These are phyloP conservation scores for Eleginops maclovinus DNA, from an alignment of 2,113 vertebrate species.

Conservation along the genomic window DNA sequence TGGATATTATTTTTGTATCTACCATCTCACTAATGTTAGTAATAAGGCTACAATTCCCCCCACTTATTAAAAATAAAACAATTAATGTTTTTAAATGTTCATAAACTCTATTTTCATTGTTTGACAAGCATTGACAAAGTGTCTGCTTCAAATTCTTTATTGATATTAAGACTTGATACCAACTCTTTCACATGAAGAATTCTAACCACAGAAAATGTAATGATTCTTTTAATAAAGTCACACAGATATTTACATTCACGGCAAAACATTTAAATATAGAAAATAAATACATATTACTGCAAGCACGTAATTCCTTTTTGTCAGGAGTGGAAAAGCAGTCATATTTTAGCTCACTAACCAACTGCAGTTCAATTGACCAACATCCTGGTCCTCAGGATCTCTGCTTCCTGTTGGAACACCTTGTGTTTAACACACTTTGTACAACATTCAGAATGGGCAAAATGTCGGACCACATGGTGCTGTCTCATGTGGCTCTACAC, in stretches of 20 bases:
- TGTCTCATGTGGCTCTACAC: neutral
- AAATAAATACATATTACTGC: conserved; percentile 12
- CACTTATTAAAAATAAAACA: neutral
- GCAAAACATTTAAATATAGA: conserved; percentile 18
- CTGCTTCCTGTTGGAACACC: neutral
- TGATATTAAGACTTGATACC: neutral
- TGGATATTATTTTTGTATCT: no score
- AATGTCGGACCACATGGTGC: neutral
- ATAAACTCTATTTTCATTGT: neutral
- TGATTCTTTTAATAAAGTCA: neutral
- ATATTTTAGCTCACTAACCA: neutral
- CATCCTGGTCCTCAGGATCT: neutral
- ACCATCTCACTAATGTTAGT: no score
- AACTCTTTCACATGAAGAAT: neutral
- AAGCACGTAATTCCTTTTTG: neutral
- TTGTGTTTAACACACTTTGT: neutral
- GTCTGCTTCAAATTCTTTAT: neutral
- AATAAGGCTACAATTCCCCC: no score
- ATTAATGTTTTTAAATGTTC: neutral
- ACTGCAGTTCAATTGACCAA: neutral
- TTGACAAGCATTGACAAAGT: neutral
- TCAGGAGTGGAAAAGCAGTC: neutral
- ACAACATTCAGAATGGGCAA: neutral
- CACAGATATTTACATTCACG: neutral
- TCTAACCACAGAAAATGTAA: neutral